These are phyloP conservation scores for Acrocephalus kingi DNA, from an alignment of 2,113 vertebrate species.

Conservation along the genomic window DNA sequence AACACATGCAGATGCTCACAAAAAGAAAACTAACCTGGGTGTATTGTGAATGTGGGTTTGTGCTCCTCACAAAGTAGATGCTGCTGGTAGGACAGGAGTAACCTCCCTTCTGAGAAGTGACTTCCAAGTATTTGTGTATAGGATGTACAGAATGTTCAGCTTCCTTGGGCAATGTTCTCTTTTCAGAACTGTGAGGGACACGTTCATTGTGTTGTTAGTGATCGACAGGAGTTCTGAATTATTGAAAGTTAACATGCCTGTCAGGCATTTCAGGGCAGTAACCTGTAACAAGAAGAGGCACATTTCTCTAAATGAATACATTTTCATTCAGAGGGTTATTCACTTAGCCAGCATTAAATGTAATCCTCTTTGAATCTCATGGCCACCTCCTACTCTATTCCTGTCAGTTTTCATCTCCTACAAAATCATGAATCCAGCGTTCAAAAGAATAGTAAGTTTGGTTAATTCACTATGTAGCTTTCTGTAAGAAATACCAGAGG, in stretches of 20 bases:
- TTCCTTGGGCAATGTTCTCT: constrained; percentile 33
- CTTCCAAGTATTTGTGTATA: constrained; percentile 19
- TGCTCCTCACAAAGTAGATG: neutral
- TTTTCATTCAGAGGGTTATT: constrained; percentile 56
- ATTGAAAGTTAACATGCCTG: constrained; percentile 37
- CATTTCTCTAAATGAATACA: constrained; percentile 52
- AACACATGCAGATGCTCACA: neutral
- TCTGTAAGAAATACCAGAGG: constrained; percentile 53
- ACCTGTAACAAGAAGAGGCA: constrained; percentile 45
- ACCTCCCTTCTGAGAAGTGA: constrained; percentile 12
- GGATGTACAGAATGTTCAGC: constrained; percentile 8
- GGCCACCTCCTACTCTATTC: constrained; percentile 35
- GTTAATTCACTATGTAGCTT: constrained; percentile 61
- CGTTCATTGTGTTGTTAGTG: constrained; percentile 24
- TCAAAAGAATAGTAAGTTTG: constrained; percentile 66
- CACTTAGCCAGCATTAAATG: constrained; percentile 68
- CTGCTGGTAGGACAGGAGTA: constrained; percentile 1
- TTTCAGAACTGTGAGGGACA: neutral
- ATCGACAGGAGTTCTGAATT: constrained; percentile 42
- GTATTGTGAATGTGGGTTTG: neutral
- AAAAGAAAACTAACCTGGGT: neutral
- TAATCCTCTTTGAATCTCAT: constrained; percentile 63
- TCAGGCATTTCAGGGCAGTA: constrained; percentile 48
- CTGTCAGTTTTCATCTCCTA: constrained; percentile 67
- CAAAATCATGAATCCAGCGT: constrained; percentile 55